Evolutionary conservation across 2,888 invertebrate species (phyloP).

Genomic region (Petrophora chlorosata): DNA sequence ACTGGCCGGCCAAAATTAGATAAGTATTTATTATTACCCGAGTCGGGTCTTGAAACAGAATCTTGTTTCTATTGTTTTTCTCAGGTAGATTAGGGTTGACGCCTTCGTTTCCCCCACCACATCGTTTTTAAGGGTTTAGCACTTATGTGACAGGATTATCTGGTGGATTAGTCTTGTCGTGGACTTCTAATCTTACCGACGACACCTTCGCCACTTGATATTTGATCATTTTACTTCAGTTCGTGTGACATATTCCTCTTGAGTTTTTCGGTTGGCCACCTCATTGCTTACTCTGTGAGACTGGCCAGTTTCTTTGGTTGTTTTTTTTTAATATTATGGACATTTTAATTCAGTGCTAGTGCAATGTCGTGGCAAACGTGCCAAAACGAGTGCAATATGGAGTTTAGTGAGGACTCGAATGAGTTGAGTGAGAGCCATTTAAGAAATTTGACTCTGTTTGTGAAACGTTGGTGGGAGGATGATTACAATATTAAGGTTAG

Average conservation of each 20-base stretch:
- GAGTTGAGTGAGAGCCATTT: constrained; percentile 54
- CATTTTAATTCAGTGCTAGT: background rate
- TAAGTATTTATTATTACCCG: too few relatives aligned
- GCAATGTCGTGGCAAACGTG: constrained; percentile 8
- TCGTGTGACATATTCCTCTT: too few relatives aligned
- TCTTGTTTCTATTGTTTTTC: constrained; percentile 38
- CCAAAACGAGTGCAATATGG: constrained; percentile 3
- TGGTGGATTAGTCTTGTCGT: constrained; percentile 51
- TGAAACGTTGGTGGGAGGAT: constrained; percentile 74
- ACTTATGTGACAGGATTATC: constrained; percentile 54
- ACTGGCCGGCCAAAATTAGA: too few relatives aligned
- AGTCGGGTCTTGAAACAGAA: background rate
- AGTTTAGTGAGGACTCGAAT: constrained; percentile 42
- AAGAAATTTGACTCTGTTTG: constrained; percentile 60
- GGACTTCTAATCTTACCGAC: constrained; percentile 43
- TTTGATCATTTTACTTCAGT: background rate
- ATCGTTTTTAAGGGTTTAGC: constrained; percentile 44
- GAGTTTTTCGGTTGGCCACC: too few relatives aligned
- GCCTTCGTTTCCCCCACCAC: constrained; percentile 45
- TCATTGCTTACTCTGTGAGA: too few relatives aligned
- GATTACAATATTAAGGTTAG: constrained; percentile 62
- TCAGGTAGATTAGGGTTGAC: constrained; percentile 43
- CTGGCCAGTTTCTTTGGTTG: too few relatives aligned
- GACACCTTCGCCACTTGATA: constrained; percentile 15
- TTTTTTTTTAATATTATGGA: background rate